Evolutionary conservation across 2,113 vertebrate species (phyloP).

Genomic region (Australoheros scitulus): DNA sequence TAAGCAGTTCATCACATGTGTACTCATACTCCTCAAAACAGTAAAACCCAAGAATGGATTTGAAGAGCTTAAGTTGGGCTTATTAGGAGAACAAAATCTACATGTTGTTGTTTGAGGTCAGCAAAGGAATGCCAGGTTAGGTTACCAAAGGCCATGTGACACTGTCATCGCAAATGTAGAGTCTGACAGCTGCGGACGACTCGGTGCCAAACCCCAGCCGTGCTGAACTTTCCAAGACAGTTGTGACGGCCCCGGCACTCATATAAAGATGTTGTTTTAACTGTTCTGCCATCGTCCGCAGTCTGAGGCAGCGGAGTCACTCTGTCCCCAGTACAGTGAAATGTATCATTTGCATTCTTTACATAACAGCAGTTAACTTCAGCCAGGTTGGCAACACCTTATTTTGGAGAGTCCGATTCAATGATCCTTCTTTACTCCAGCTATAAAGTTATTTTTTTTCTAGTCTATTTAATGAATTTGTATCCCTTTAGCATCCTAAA

Average conservation of each 20-base stretch:
- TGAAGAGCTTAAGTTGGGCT: slow-evolving; percentile 11
- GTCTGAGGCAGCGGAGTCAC: slow-evolving; percentile 41
- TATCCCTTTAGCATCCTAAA: neutral
- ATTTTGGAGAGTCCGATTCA: neutral
- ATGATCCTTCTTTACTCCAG: neutral
- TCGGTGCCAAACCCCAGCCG: slow-evolving; percentile 77
- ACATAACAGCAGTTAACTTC: neutral
- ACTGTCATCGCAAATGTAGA: slow-evolving; percentile 45
- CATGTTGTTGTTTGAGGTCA: slow-evolving; percentile 50
- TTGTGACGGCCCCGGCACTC: slow-evolving; percentile 23
- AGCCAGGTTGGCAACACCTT: neutral
- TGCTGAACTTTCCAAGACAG: slow-evolving; percentile 63
- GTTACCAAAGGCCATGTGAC: slow-evolving; percentile 74
- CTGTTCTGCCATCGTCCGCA: slow-evolving; percentile 36
- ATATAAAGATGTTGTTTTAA: slow-evolving; percentile 66
- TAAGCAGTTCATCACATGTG: neutral
- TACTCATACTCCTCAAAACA: neutral
- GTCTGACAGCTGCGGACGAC: slow-evolving; percentile 78
- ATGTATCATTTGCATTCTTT: slow-evolving; percentile 47
- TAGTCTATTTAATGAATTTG: neutral
- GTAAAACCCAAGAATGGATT: neutral
- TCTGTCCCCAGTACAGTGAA: slow-evolving; percentile 25
- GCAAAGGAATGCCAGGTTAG: slow-evolving; percentile 68
- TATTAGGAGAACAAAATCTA: slow-evolving; percentile 37
- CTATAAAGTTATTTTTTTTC: neutral